Evolutionary conservation across 1,140 invertebrate genomes (phyloP).

Genomic region (Macrocentrus cingulum): DNA sequence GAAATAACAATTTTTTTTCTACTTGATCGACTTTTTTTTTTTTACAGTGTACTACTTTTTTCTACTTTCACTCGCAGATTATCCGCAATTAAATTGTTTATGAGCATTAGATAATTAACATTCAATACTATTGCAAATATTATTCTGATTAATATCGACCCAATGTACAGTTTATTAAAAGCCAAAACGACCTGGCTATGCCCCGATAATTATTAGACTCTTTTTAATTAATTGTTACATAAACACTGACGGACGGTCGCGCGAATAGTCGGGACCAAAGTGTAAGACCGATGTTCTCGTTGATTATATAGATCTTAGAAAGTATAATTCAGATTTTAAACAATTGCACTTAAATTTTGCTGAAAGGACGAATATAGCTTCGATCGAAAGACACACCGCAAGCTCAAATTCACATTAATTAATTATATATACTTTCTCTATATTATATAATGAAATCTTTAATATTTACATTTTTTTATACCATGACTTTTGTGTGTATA

Average conservation of each 20-base stretch:
- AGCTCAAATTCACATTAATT: slow-evolving; percentile 18
- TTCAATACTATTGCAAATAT: slow-evolving; percentile 40
- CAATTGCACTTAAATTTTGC: slow-evolving; percentile 19
- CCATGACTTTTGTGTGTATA: not conserved
- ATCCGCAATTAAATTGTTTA: slow-evolving; percentile 22
- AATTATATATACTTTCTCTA: too few species aligned
- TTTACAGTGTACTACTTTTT: slow-evolving; percentile 2
- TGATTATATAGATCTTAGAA: not conserved
- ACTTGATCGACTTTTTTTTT: too few species aligned
- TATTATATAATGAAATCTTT: slow-evolving; percentile 2
- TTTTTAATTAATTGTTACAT: slow-evolving; percentile 10
- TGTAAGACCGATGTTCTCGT: slow-evolving; percentile 10
- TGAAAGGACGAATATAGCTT: slow-evolving; percentile 3
- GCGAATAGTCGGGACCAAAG: too few species aligned
- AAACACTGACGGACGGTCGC: too few species aligned
- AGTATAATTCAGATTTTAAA: not conserved
- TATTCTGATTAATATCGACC: slow-evolving; percentile 35
- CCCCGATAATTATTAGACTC: not conserved
- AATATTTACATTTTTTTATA: not conserved
- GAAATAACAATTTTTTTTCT: too few species aligned
- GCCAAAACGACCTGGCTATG: not conserved
- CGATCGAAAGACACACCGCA: slow-evolving; percentile 22
- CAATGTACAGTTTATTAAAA: slow-evolving; percentile 1
- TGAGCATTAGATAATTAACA: slow-evolving; percentile 34
- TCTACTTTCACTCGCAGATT: slow-evolving; percentile 16